Conservation (phyloP, 1,140 invertebrate genomes). For the Sesamia nonagrioides region DNA sequence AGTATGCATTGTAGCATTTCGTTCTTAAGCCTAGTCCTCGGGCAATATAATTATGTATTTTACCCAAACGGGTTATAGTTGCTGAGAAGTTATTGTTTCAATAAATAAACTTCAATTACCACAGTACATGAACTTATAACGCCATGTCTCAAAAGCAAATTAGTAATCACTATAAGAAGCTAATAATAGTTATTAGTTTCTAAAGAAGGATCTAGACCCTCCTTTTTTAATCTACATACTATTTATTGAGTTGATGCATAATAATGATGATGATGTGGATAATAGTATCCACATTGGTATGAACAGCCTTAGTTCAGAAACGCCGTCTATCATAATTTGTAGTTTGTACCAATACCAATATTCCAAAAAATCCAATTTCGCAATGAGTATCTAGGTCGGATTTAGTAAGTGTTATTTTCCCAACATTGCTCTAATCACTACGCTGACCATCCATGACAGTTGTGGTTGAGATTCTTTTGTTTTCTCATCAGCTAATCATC, state of each 20-base stretch:
- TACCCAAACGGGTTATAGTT: not conserved
- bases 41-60: not conserved
- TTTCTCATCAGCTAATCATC: conserved; percentile 20
- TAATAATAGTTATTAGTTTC: too few species aligned
- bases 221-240: too few species aligned
- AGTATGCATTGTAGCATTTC: not conserved
- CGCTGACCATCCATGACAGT: conserved; percentile 19
- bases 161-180: not conserved
- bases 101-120: too few species aligned
- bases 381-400: conserved; percentile 3
- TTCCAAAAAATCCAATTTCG: conserved; percentile 8
- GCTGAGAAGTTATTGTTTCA: not conserved
- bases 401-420: conserved; percentile 41
- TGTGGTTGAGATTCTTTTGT: conserved; percentile 25
- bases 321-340: too few species aligned
- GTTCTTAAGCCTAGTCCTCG: not conserved
- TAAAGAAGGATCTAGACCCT: too few species aligned
- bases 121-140: too few species aligned
- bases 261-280: too few species aligned
- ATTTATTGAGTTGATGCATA: too few species aligned
- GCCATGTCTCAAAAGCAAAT: too few species aligned
- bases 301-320: too few species aligned
- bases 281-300: not conserved
- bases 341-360: not conserved
- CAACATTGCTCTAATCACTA: conserved; percentile 10